These are phyloP conservation scores for Orestias chungarensis DNA, from an alignment of 2,797 vertebrate species.

Conservation along the genomic window DNA sequence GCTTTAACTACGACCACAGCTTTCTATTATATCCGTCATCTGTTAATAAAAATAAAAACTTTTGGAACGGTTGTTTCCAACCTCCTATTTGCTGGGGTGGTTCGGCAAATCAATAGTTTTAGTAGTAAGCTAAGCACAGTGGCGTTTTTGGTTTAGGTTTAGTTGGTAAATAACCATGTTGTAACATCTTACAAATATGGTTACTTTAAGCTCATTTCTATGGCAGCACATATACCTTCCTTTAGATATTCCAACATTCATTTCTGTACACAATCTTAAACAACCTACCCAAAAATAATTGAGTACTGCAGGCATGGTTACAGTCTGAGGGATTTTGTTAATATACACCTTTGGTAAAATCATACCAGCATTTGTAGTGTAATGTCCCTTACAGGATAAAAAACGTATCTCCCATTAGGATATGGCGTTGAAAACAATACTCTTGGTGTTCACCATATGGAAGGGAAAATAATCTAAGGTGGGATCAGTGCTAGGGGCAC, in stretches of 20 bases:
- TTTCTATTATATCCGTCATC: slow-evolving; percentile 27
- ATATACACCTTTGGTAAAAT: neutral
- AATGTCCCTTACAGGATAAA: slow-evolving; percentile 10
- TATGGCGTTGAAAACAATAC: neutral
- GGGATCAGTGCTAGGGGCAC: neutral
- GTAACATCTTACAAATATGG: neutral
- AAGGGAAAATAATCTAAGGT: neutral
- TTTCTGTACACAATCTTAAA: neutral
- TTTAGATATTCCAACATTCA: neutral
- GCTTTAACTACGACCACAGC: slow-evolving; percentile 25
- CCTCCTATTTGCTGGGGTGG: neutral
- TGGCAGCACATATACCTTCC: neutral
- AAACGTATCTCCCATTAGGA: slow-evolving; percentile 1
- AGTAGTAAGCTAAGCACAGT: neutral
- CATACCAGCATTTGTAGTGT: slow-evolving; percentile 12
- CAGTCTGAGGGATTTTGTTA: neutral
- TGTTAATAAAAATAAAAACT: slow-evolving; percentile 23
- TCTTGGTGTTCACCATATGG: neutral
- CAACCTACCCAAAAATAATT: neutral
- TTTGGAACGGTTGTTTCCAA: neutral
- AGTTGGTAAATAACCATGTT: neutral
- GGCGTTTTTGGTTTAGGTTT: neutral
- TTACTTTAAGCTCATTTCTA: neutral
- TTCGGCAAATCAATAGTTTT: neutral
- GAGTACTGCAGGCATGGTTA: neutral